These are phyloP conservation scores for Trachymyrmex septentrionalis DNA, from an alignment of 1,140 invertebrate genomes.

Conservation along the genomic window DNA sequence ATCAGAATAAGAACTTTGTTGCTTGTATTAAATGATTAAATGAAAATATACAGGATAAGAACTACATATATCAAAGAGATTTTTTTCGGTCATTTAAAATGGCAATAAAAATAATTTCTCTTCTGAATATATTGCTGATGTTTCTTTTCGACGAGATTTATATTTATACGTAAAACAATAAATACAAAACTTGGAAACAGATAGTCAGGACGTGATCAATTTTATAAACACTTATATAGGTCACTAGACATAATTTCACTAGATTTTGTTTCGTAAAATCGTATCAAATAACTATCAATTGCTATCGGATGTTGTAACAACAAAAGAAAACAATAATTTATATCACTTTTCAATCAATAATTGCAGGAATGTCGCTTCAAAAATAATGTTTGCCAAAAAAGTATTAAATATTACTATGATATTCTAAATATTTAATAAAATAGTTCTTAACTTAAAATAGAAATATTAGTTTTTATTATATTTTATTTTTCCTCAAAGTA, in stretches of 20 bases:
- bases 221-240: slow-evolving; percentile 19
- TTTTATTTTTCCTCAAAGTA: background rate
- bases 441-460: background rate
- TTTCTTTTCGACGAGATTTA: background rate
- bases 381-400: background rate
- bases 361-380: background rate
- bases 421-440: background rate
- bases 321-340: background rate
- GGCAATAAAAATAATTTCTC: background rate
- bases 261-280: slow-evolving; percentile 16
- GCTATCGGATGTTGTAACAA: background rate
- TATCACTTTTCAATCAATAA: background rate
- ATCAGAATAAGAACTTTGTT: background rate
- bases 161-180: background rate
- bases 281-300: background rate
- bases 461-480: background rate
- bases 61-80: background rate
- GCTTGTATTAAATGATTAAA: background rate
- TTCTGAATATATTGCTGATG: background rate
- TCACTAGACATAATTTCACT: slow-evolving; percentile 28
- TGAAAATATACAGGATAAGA: background rate
- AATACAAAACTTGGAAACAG: background rate
- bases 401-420: background rate
- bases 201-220: background rate
- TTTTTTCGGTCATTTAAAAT: background rate